Percentiles rank a stretch among this genome's conserved stretches.
These are phyloP conservation scores for Oriolus oriolus DNA, from an alignment of 2,113 vertebrate species.

Conservation along the genomic window DNA sequence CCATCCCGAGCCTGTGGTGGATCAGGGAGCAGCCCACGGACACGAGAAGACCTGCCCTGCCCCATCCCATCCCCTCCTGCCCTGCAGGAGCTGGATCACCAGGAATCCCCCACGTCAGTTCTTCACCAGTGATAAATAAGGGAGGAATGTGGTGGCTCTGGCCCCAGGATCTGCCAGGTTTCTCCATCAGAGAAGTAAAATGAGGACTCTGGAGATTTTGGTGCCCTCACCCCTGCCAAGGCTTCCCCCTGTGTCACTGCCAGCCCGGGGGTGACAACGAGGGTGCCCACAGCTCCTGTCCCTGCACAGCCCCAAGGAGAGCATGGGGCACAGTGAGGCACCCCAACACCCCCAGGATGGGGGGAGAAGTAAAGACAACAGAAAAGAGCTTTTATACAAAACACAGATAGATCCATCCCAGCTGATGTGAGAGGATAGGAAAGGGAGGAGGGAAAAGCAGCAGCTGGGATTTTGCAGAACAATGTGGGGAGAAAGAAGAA, in stretches of 20 bases:
- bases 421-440: background rate
- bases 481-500: background rate
- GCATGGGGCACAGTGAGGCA: background rate
- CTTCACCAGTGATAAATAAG: background rate
- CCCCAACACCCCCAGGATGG: too few species aligned
- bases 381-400: background rate
- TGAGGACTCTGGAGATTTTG: background rate
- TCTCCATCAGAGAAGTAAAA: background rate
- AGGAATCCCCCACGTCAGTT: background rate
- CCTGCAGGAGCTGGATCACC: background rate
- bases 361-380: background rate
- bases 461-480: background rate
- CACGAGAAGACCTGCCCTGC: background rate
- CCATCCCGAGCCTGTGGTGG: rapidly evolving
- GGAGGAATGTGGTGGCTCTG: background rate
- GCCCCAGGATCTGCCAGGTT: background rate
- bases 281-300: background rate
- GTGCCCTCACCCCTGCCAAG: background rate
- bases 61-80: background rate
- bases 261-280: rapidly evolving
- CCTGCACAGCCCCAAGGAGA: rapidly evolving
- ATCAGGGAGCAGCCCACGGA: background rate
- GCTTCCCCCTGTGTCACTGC: background rate
- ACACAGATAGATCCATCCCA: background rate
- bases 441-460: background rate